Base-by-base conservation (phyloP, 2,888 invertebrate species). In the Phaedon cochleariae region DNA sequence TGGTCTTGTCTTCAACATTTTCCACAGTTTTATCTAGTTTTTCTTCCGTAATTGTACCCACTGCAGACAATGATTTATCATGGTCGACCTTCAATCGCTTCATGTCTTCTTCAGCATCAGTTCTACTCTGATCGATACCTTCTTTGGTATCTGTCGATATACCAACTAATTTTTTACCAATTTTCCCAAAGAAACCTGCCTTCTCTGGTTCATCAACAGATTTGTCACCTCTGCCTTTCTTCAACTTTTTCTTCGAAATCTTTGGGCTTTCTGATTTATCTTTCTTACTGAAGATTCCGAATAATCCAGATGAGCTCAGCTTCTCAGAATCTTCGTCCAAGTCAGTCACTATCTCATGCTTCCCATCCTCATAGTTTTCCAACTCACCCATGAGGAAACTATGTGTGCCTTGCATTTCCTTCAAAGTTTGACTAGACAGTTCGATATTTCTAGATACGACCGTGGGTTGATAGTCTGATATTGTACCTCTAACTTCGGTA, bases 311-410 rank as follows among this genome's bases (percentile, higher is more conserved):
- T 57, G 71, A 66, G 54, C 72, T 73, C 10, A 65, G 67, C n/a
- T 62, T 68, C 15, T 70, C 71, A 7, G 59, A 12, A n/a, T 75
- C 74, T 46, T 73, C 72, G 60, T 76, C 76, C n/a, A 74, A 57
- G 61, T 76, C 76, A 7, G 74, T 76, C 9, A 73, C 62, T 17
- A 72, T 49, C 31, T 73, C 67, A 22, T 69, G 72, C 66, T 78
- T 75, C 1, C 73, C 74, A 69, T 79, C 78, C 65, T 80, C 78
- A 65, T 80, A 80, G 20, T 75, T 71, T 29, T 74, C 70, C 4
- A 79, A 26, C 74, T 81, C 81, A 0, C 68, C 74, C 34, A 64
- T 63, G 45, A 79, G 64, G 59, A 80, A 78, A 34, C 72, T 65
- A 12, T 73, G 67, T 6, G 77, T 75, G 31, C 74, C 70, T 57